Evolutionary conservation across 2,113 vertebrate genomes (phyloP).

Genomic region (Microcebus ravelobensis): DNA sequence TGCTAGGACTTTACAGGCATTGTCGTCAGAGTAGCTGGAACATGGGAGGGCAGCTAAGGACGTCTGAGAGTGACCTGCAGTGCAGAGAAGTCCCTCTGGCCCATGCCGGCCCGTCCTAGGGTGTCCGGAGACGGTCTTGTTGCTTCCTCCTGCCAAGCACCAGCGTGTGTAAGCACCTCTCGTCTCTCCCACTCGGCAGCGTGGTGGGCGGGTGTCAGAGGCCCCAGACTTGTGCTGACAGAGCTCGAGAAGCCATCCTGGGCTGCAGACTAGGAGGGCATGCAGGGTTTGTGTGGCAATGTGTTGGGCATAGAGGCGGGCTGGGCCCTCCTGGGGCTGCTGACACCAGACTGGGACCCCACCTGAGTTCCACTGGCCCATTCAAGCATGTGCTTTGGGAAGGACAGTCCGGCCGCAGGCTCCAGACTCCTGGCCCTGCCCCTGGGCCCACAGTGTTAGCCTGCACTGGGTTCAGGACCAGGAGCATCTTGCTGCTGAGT

Average conservation of each 20-base stretch:
- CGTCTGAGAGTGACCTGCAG: rapidly evolving
- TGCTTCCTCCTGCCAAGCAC: neutral
- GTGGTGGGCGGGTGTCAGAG: neutral
- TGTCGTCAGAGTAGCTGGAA: neutral
- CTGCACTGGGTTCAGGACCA: no score
- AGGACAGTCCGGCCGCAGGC: neutral
- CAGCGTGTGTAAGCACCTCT: neutral
- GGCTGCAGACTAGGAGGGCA: neutral
- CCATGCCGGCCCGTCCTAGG: rapidly evolving
- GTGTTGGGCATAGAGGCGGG: neutral
- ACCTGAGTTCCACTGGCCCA: rapidly evolving
- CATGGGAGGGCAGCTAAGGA: neutral
- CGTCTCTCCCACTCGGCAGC: neutral
- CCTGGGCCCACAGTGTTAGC: neutral
- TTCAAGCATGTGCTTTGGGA: neutral
- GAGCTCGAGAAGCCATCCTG: neutral
- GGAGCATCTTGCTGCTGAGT: neutral
- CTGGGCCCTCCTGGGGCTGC: neutral
- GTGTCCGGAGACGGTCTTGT: rapidly evolving
- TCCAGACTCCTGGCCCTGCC: neutral
- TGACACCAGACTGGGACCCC: neutral
- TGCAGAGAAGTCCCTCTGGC: neutral
- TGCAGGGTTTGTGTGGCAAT: rapidly evolving
- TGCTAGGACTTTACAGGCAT: neutral
- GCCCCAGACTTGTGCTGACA: neutral